A percentile compares a stretch with the other conserved stretches of the same genome.
phyloP scores from a whole-genome alignment of 2,113 vertebrate genomes.

The Onychorhynchus coronatus region DNA sequence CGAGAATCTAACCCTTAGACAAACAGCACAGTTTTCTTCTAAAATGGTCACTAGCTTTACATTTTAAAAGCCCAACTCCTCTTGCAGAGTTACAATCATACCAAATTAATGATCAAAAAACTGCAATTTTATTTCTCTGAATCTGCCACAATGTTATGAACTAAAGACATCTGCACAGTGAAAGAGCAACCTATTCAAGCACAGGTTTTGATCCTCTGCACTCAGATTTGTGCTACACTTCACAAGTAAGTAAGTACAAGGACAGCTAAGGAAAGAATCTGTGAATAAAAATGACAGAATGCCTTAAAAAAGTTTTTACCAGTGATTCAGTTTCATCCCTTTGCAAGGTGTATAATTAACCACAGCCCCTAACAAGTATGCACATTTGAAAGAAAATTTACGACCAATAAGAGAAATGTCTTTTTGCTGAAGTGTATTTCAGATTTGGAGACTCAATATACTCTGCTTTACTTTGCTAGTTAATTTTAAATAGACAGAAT shows the following conservation, averaged over 20 bases:
- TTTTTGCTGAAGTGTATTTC: background rate
- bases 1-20: constrained; percentile 61
- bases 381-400: background rate
- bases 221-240: background rate
- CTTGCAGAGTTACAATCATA: background rate
- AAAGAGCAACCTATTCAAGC: background rate
- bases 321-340: background rate
- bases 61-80: background rate
- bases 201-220: background rate
- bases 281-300: background rate
- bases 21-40: constrained; percentile 33
- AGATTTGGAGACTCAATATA: background rate
- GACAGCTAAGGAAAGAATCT: background rate
- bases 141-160: background rate
- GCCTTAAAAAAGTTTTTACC: accelerated
- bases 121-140: background rate
- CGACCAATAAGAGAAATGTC: background rate
- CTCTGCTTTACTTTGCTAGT: background rate
- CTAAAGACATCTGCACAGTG: background rate
- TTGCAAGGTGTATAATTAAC: background rate
- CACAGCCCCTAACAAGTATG: background rate
- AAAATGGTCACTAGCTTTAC: background rate
- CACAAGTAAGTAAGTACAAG: accelerated
- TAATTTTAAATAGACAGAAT: background rate
- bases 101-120: background rate